A percentile compares a stretch with the other conserved stretches of the same genome.
These are phyloP conservation scores for Anagyrus pseudococci DNA, from an alignment of 2,888 invertebrate species.

Conservation along the genomic window DNA sequence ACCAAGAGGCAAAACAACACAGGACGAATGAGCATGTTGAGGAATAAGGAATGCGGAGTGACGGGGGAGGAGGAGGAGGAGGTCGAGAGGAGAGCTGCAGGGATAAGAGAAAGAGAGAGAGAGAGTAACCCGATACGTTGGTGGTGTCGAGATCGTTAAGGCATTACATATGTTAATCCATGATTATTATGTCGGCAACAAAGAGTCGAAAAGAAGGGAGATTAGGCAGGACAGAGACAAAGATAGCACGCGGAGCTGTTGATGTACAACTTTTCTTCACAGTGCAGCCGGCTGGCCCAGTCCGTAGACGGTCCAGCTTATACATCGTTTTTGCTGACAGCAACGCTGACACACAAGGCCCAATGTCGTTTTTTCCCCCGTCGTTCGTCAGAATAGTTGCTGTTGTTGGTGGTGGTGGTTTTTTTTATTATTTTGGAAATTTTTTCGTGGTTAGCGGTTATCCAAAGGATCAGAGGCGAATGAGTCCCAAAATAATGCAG, in stretches of 20 bases:
- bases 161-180: constrained; percentile 34
- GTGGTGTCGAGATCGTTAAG: constrained; percentile 20
- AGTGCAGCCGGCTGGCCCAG: no score
- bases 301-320: constrained; percentile 30
- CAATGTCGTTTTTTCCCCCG: constrained; percentile 1
- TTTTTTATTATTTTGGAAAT: no score
- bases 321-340: constrained; percentile 12
- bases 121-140: constrained; percentile 16
- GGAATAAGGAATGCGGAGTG: no score
- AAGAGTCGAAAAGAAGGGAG: constrained; percentile 25
- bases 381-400: constrained; percentile 6
- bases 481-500: constrained; percentile 23
- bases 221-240: constrained; percentile 33
- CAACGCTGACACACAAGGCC: constrained; percentile 3
- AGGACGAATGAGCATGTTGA: no score
- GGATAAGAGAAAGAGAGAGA: no score
- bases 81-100: no score
- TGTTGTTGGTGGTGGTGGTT: no score
- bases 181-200: constrained; percentile 26
- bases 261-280: constrained; percentile 18
- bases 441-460: not conserved
- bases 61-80: no score
- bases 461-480: constrained; percentile 15
- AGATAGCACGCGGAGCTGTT: constrained; percentile 22
- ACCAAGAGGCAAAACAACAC: constrained; percentile 60